phyloP scores from a whole-genome alignment of 2,113 vertebrate species.

The Coregonus clupeaformis region DNA sequence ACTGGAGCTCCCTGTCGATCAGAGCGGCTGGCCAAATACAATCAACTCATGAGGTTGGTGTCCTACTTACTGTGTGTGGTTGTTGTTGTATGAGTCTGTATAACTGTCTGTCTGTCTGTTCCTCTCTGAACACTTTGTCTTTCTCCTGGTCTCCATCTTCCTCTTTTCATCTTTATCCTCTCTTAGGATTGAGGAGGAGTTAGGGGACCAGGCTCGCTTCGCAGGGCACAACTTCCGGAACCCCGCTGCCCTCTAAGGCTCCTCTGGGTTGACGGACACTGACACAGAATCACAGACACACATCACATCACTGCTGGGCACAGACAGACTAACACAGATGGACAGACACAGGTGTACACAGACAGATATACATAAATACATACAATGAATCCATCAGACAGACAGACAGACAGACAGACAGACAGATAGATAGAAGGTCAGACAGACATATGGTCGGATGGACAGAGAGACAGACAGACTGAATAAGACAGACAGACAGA shows the following conservation, averaged over 20 bases:
- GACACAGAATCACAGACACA: constrained; percentile 6
- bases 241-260: constrained; percentile 84
- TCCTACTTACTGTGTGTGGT: neutral
- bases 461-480: neutral
- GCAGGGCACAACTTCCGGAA: constrained; percentile 94
- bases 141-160: constrained; percentile 2
- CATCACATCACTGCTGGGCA: neutral
- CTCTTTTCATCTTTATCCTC: constrained; percentile 27
- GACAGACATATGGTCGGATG: too few relatives aligned
- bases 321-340: constrained; percentile 6
- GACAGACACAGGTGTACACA: neutral
- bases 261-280: neutral
- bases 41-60: constrained; percentile 91
- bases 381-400: constrained; percentile 14
- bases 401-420: constrained; percentile 7
- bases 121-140: constrained; percentile 9
- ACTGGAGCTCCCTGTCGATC: constrained; percentile 92
- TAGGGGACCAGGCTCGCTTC: constrained; percentile 88
- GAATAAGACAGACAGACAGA: too few relatives aligned
- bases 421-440: neutral
- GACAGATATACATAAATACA: constrained; percentile 9
- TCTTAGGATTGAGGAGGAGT: constrained; percentile 89
- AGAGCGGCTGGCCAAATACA: constrained; percentile 93
- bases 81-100: neutral
- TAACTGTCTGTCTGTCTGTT: neutral